A percentile compares a stretch with the other conserved stretches of the same genome.
Conservation (phyloP, 53 echinoderm and acorn worm genomes). For the Zoroaster sp. region DNA sequence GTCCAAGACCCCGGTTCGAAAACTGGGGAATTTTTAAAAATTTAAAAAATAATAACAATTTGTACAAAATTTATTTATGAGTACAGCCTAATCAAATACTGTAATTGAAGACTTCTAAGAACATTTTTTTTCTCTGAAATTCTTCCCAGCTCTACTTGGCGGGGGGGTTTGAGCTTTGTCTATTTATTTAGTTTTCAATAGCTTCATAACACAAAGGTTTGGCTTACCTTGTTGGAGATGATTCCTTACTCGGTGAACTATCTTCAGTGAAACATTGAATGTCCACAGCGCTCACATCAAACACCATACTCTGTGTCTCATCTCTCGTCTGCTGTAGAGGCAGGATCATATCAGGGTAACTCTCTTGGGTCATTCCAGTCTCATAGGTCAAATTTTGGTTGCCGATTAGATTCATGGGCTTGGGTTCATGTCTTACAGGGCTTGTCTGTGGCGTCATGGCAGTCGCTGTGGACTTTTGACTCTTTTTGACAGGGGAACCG, state of each 20-base stretch:
- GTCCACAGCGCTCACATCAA: conserved; percentile 56
- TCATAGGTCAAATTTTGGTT: background rate
- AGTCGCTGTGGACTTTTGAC: background rate
- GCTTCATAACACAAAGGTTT: too few relatives aligned
- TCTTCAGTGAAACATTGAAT: conserved; percentile 52
- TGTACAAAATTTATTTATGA: too few relatives aligned
- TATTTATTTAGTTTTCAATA: too few relatives aligned
- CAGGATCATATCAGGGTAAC: conserved; percentile 46
- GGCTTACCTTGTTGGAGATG: conserved; percentile 14
- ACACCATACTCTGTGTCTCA: conserved; percentile 55
- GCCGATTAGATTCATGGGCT: background rate
- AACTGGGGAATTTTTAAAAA: too few relatives aligned
- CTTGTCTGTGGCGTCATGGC: conserved; percentile 22
- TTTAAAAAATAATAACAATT: too few relatives aligned
- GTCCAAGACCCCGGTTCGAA: too few relatives aligned
- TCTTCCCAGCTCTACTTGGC: too few relatives aligned
- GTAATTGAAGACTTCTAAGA: too few relatives aligned
- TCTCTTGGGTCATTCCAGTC: background rate
- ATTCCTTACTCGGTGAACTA: background rate
- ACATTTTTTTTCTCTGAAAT: too few relatives aligned
- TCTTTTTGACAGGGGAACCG: background rate
- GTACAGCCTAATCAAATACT: too few relatives aligned
- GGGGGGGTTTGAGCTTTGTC: too few relatives aligned
- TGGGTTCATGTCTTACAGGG: background rate
- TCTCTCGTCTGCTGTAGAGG: conserved; percentile 60